phyloP scores from a whole-genome alignment of 2,797 vertebrate genomes.

The Gouania willdenowi region DNA sequence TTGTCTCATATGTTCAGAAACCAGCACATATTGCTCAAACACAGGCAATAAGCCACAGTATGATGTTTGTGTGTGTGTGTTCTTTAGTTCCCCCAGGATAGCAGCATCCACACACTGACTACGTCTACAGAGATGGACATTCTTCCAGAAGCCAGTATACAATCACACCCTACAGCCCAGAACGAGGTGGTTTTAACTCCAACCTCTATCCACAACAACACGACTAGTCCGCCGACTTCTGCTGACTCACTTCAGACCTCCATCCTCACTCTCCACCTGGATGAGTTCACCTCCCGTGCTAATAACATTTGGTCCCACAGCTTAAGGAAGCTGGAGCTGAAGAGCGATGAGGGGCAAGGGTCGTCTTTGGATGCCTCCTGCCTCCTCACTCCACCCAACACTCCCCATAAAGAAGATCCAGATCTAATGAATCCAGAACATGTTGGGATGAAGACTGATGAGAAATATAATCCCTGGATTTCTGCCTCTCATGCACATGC shows the following conservation, averaged over 20 bases:
- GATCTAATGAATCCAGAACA: slow-evolving; percentile 14
- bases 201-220: background rate
- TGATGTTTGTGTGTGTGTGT: no score
- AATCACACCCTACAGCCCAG: slow-evolving; percentile 11
- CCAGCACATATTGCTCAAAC: no score
- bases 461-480: slow-evolving; percentile 9
- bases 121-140: slow-evolving; percentile 20
- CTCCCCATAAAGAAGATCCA: slow-evolving; percentile 50
- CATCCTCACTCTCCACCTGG: slow-evolving; percentile 4
- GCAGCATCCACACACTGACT: slow-evolving; percentile 9
- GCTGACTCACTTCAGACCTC: slow-evolving; percentile 2
- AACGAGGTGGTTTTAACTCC: slow-evolving; percentile 6
- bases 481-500: slow-evolving; percentile 14
- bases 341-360: slow-evolving; percentile 30
- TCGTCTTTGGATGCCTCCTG: slow-evolving; percentile 53
- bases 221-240: background rate
- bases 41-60: no score
- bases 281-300: slow-evolving; percentile 44
- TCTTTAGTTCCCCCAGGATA: slow-evolving; percentile 9
- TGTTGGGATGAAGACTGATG: slow-evolving; percentile 8
- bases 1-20: no score
- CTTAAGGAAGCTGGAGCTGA: slow-evolving; percentile 62
- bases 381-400: slow-evolving; percentile 72
- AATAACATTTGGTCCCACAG: slow-evolving; percentile 57
- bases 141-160: slow-evolving; percentile 27